Percentiles rank a stretch among this genome's conserved stretches.
These are phyloP conservation scores for Spodoptera picta DNA, from an alignment of 2,888 invertebrate species.

Conservation along the genomic window DNA sequence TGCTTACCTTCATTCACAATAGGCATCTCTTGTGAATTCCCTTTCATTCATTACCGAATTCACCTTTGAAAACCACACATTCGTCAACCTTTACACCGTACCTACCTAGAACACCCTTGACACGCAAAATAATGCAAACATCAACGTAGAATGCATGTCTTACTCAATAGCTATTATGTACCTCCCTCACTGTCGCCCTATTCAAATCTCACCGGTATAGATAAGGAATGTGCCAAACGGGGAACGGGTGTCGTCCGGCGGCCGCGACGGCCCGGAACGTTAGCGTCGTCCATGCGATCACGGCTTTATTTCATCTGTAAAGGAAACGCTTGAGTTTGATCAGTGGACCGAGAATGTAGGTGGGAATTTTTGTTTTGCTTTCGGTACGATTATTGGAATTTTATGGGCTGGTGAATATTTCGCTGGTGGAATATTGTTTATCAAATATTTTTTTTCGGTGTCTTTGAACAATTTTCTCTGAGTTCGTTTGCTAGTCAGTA, in stretches of 20 bases:
- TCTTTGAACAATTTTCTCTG: background rate
- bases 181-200: conserved; percentile 61
- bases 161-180: conserved; percentile 53
- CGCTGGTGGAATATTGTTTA: background rate
- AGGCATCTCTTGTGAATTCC: too few species aligned
- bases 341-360: conserved; percentile 46
- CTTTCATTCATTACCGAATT: background rate
- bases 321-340: conserved; percentile 67
- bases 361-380: conserved; percentile 34
- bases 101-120: conserved; percentile 24
- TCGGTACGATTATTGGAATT: conserved; percentile 22
- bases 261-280: conserved; percentile 62
- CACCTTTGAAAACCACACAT: background rate
- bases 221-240: conserved; percentile 71
- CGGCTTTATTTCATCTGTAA: conserved; percentile 73
- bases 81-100: background rate
- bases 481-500: too few species aligned
- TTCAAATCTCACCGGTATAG: conserved; percentile 66
- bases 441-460: background rate
- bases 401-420: conserved; percentile 20
- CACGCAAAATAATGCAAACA: conserved; percentile 39
- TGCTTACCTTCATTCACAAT: too few species aligned
- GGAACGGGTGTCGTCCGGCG: conserved; percentile 65
- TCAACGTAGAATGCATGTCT: conserved; percentile 41
- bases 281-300: conserved; percentile 70